Conservation (phyloP, 2,888 invertebrate species). For the Zaprionus obscuricornis region DNA sequence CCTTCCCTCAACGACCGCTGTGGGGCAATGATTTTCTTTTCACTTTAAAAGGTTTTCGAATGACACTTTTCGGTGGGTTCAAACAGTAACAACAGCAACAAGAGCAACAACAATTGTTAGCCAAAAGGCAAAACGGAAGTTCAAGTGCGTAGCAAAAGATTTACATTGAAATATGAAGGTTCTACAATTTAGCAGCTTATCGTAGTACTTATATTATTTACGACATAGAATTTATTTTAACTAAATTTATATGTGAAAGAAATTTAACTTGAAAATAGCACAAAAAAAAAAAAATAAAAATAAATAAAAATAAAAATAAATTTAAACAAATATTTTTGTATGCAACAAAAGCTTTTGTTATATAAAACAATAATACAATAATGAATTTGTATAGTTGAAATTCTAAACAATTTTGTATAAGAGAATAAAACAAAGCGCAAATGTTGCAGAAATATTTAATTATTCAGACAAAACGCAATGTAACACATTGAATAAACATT, state of each 20-base stretch:
- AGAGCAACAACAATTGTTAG: no score
- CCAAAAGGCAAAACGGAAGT: no score
- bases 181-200: constrained; percentile 28
- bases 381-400: no score
- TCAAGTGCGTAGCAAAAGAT: constrained; percentile 13
- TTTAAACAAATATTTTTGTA: constrained; percentile 15
- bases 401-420: no score
- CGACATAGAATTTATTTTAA: no score
- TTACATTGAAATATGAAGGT: constrained; percentile 10
- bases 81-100: no score
- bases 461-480: constrained; percentile 32
- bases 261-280: neutral
- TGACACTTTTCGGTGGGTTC: neutral
- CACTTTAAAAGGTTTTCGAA: constrained; percentile 46
- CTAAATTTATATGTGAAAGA: no score
- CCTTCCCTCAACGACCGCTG: neutral
- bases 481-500: constrained; percentile 3
- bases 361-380: no score
- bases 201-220: neutral
- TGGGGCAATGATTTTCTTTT: constrained; percentile 27
- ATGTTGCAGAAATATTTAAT: constrained; percentile 76
- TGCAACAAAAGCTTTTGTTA: neutral
- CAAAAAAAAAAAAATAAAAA: no score
- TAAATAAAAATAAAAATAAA: no score
- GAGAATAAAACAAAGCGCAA: constrained; percentile 55